Conservation (phyloP, 1,140 invertebrate species). For the Drosophila nigrodunni region DNA sequence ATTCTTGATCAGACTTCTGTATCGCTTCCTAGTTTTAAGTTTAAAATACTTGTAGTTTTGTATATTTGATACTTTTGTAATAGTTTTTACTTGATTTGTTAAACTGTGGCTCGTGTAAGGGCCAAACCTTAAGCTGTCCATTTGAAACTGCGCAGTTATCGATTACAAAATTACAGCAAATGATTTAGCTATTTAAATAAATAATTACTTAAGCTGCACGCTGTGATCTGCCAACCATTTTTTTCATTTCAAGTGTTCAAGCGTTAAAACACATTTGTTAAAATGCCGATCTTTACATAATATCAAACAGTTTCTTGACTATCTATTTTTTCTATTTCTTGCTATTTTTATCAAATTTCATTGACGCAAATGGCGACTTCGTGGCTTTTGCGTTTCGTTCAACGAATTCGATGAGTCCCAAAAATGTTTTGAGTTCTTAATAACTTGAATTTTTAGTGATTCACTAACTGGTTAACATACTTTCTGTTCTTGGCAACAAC, state of each 20-base stretch:
- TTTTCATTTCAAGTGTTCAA: too few relatives aligned
- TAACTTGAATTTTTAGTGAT: conserved; percentile 44
- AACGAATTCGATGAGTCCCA: conserved; percentile 34
- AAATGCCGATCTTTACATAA: conserved; percentile 3
- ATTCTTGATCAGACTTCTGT: too few relatives aligned
- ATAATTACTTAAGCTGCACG: conserved; percentile 67
- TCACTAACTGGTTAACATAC: conserved; percentile 64
- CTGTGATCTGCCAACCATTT: conserved; percentile 20
- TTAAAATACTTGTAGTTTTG: too few relatives aligned
- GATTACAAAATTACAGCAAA: conserved; percentile 54
- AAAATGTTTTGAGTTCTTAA: conserved; percentile 40
- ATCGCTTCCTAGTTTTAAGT: too few relatives aligned
- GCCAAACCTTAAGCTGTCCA: conserved; percentile 29
- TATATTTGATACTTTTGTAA: too few relatives aligned
- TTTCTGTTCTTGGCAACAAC: conserved; percentile 56
- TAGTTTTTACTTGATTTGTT: conserved; percentile 11
- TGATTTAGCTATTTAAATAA: conserved; percentile 70
- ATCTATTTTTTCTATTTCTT: conserved; percentile 1
- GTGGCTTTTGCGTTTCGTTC: conserved; percentile 27
- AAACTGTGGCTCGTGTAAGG: conserved; percentile 48
- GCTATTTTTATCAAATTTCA: conserved; percentile 17
- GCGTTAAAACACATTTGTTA: too few relatives aligned
- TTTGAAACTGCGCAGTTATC: conserved; percentile 63
- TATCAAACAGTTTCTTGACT: conserved; percentile 21
- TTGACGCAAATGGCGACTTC: conserved; percentile 30